Conservation (phyloP, 2,888 invertebrate species). For the Nomada ruficornis region DNA sequence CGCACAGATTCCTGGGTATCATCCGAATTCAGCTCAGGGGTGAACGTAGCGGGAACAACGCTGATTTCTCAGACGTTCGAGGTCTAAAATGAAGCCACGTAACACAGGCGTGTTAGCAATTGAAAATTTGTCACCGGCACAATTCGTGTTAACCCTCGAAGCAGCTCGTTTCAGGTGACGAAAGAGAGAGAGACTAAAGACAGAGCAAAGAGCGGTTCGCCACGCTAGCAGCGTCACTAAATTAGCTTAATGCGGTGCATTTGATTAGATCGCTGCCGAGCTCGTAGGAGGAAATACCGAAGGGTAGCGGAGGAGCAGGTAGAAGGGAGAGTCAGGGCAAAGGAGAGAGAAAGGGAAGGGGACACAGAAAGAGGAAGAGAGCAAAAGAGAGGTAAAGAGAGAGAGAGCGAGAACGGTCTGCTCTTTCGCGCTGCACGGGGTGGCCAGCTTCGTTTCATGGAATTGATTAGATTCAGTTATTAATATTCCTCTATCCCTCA, state of each 20-base stretch:
- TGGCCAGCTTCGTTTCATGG: slow-evolving; percentile 79
- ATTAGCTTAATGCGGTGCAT: slow-evolving; percentile 81
- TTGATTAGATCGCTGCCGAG: slow-evolving; percentile 80
- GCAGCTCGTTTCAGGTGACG: slow-evolving; percentile 49
- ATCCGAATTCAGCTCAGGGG: not conserved
- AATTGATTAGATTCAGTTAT: slow-evolving; percentile 84
- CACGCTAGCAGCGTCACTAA: slow-evolving; percentile 77
- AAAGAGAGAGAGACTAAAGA: slow-evolving; percentile 33
- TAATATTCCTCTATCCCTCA: slow-evolving; percentile 83
- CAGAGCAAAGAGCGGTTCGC: slow-evolving; percentile 66
- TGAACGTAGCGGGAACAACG: not conserved
- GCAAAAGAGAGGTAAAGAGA: slow-evolving; percentile 43
- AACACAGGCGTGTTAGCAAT: slow-evolving; percentile 51
- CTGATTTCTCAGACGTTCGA: slow-evolving; percentile 25
- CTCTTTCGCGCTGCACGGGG: slow-evolving; percentile 74
- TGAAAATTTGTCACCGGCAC: slow-evolving; percentile 65
- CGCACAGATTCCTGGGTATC: no score
- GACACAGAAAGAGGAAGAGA: slow-evolving; percentile 37
- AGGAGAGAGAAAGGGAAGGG: slow-evolving; percentile 37
- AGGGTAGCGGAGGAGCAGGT: slow-evolving; percentile 46
- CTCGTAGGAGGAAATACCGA: slow-evolving; percentile 57
- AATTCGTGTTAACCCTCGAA: slow-evolving; percentile 65
- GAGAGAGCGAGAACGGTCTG: slow-evolving; percentile 53
- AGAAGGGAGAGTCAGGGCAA: slow-evolving; percentile 45
- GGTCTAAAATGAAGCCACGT: slow-evolving; percentile 8